Evolutionary conservation across 1,140 invertebrate species (phyloP).

Genomic region (Drosophila athabasca): DNA sequence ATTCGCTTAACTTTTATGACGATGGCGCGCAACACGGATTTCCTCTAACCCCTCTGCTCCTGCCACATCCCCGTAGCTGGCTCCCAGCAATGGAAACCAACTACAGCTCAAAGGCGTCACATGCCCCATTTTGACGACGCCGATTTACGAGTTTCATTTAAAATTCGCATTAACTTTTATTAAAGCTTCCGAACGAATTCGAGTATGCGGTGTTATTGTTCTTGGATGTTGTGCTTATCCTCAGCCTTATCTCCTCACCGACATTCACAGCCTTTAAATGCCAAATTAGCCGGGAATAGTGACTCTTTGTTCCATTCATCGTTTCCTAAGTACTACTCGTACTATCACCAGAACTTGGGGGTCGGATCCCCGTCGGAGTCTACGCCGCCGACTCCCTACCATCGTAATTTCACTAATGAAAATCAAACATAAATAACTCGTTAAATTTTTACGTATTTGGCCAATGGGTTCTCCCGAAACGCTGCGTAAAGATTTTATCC

Average conservation of each 20-base stretch:
- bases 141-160: constrained; percentile 65
- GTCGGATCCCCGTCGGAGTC: neutral
- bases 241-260: constrained; percentile 31
- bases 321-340: constrained; percentile 30
- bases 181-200: constrained; percentile 58
- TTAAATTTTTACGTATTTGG: neutral
- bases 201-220: constrained; percentile 38
- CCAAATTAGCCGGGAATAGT: constrained; percentile 60
- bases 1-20: constrained; percentile 77
- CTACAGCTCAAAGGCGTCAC: constrained; percentile 37
- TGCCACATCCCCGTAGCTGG: constrained; percentile 1
- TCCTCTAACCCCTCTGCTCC: constrained; percentile 34
- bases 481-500: no score
- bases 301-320: constrained; percentile 44
- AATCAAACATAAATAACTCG: neutral
- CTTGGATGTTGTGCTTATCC: constrained; percentile 35
- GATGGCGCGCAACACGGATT: constrained; percentile 61
- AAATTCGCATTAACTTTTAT: constrained; percentile 72
- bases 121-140: constrained; percentile 47
- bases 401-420: neutral
- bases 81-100: constrained; percentile 14
- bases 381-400: neutral
- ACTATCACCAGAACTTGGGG: neutral
- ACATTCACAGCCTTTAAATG: constrained; percentile 54
- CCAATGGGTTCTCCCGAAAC: no score